A percentile compares a stretch with the other conserved stretches of the same genome.
Conservation (phyloP, 2,888 invertebrate genomes). For the Lasioglossum figueresi region DNA sequence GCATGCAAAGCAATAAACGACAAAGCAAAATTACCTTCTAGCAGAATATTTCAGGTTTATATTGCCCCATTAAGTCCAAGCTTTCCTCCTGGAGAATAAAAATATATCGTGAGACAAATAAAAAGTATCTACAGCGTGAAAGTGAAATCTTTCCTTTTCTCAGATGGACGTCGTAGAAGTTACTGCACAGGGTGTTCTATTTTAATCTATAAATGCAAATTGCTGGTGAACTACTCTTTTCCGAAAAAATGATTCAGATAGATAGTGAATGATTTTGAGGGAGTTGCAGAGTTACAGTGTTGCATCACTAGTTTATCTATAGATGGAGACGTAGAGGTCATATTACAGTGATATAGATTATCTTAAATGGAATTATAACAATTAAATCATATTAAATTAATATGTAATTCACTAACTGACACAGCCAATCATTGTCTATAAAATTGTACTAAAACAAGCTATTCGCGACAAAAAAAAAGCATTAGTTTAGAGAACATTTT, state of each 20-base stretch:
- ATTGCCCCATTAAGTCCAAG: conserved; percentile 92
- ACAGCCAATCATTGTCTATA: no score
- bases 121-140: conserved; percentile 76
- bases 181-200: neutral
- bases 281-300: neutral
- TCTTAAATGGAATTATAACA: neutral
- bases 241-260: neutral
- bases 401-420: no score
- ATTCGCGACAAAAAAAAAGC: no score
- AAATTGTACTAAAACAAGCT: no score
- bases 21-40: conserved; percentile 87
- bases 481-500: no score
- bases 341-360: neutral
- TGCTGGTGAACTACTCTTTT: neutral
- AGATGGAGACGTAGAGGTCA: neutral
- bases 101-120: conserved; percentile 85
- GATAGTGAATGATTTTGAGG: neutral
- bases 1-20: conserved; percentile 82
- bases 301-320: neutral
- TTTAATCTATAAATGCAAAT: neutral
- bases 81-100: conserved; percentile 88
- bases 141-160: neutral
- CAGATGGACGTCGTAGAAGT: conserved; percentile 5
- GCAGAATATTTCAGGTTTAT: conserved; percentile 93
- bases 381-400: neutral